These are phyloP conservation scores for Ovis canadensis DNA, from an alignment of 2,113 vertebrate genomes.

Conservation along the genomic window DNA sequence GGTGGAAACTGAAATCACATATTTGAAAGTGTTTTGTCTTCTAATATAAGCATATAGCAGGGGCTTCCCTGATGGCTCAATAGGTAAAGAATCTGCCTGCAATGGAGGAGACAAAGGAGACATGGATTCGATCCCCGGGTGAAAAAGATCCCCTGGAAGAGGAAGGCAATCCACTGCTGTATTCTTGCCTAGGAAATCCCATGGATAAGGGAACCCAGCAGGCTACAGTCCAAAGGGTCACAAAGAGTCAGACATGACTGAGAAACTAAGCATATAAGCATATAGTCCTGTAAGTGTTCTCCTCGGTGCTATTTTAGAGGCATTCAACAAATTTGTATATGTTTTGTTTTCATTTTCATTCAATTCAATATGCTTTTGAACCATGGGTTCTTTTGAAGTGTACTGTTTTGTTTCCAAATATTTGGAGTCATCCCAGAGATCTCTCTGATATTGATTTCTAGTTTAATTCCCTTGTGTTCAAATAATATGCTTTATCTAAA, in stretches of 20 bases:
- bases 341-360: not conserved
- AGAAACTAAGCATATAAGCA: not conserved
- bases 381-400: not conserved
- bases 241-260: not conserved
- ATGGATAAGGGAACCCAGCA: not conserved
- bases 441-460: not conserved
- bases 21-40: not conserved
- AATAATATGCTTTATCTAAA: not conserved
- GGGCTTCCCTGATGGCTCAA: not conserved
- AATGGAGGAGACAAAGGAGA: not conserved
- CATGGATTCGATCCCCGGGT: not conserved
- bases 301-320: not conserved
- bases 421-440: not conserved
- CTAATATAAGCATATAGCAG: not conserved
- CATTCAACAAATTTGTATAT: not conserved
- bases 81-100: not conserved
- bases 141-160: not conserved
- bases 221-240: not conserved
- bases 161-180: not conserved
- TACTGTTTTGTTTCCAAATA: slow-evolving; percentile 10
- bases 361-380: not conserved
- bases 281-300: not conserved
- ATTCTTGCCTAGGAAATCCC: not conserved
- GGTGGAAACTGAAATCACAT: not conserved
- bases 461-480: not conserved